Evolutionary conservation across 2,797 vertebrate species (phyloP).

Genomic region (Crossoptilon crossoptilon): DNA sequence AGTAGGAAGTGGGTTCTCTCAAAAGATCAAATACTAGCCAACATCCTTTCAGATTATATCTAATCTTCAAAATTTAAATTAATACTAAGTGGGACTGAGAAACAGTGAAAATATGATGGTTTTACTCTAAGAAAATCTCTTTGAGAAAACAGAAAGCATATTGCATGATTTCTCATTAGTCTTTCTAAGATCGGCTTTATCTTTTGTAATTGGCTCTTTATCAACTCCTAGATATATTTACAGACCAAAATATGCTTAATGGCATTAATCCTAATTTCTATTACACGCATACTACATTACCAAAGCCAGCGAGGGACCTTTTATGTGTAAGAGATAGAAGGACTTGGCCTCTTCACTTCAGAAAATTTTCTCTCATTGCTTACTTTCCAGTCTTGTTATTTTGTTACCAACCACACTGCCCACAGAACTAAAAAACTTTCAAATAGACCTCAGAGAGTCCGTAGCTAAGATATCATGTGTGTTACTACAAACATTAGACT

Average conservation of each 20-base stretch:
- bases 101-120: background rate
- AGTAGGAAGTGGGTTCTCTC: background rate
- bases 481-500: conserved; percentile 18
- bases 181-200: background rate
- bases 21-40: background rate
- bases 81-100: background rate
- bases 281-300: background rate
- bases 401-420: background rate
- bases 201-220: background rate
- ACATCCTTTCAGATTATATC: background rate
- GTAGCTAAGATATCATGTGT: background rate
- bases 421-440: conserved; percentile 12
- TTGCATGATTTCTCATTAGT: background rate
- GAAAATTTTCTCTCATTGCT: background rate
- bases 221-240: background rate
- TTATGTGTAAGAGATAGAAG: background rate
- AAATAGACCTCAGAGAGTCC: background rate
- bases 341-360: background rate
- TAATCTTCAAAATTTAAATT: background rate
- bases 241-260: conserved; percentile 1
- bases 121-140: background rate
- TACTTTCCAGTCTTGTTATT: conserved; percentile 4
- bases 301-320: background rate
- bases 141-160: background rate
- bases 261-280: background rate